Base-by-base conservation (phyloP, 2,113 vertebrate genomes). In the Eclectus roratus region DNA sequence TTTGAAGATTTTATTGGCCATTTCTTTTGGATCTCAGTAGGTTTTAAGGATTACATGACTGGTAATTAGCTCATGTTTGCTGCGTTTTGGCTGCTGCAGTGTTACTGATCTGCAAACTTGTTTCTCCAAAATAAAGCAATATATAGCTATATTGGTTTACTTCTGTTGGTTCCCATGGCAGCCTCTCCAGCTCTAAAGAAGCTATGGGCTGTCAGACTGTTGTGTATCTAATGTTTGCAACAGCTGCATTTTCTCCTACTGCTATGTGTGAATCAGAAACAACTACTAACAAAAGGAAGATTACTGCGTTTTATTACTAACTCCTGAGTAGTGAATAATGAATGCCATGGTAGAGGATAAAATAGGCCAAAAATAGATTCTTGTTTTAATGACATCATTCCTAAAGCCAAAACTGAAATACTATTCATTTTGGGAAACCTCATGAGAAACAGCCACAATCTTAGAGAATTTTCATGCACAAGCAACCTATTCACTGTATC, bases 131-230 rank as follows among this genome's bases (percentile, higher is more conserved):
- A 44, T 80, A 80, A 77, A 47, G 41, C 81, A 80, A 71, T 6
- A 1, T 52, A n/a, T 21, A 49, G 49, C 56, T 95, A 24, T 71
- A 91, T 88, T 81, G 31, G 27, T 52, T 90, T 84, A n/a, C 84
- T 89, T 71, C 87, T 92, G 46, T 85, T 52, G 87, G 88, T 97
- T 98, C 93, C 96, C 93, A 96, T 92, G 85, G 89, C 91, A 96
- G 96, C 93, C 91, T 91, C 80, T 78, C 35, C 66, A 92, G 83
- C 55, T 91, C 60, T 87, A 65, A 93, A 85, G 69, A 85, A 89
- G 63, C 60, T 29, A 39, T 85, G 79, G 52, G 55, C 76, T 95
- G 89, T 71, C 80, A 94, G 88, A 95, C 77, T 91, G 71, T 88
- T 93, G 80, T 70, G 56, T 65, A 91, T 84, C 79, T 73, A 93